These are phyloP conservation scores for Natrix natrix DNA, from an alignment of 2,797 vertebrate species.

Conservation along the genomic window DNA sequence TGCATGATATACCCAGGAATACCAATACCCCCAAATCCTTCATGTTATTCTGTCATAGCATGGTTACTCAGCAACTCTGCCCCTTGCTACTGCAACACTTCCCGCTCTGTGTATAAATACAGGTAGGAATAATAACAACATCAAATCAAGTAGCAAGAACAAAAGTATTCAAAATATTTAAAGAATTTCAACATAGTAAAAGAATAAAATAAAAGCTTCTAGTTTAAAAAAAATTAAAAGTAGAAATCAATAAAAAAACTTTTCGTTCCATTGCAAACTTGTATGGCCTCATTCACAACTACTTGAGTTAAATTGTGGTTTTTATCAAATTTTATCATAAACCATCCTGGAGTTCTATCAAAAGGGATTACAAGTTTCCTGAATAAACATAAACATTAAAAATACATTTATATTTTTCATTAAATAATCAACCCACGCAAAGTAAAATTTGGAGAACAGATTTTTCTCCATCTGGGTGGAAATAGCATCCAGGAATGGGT, in stretches of 20 bases:
- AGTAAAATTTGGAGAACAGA: neutral
- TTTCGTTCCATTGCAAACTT: neutral
- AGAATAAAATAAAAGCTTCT: constrained; percentile 34
- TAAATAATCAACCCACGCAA: neutral
- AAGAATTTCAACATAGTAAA: constrained; percentile 38
- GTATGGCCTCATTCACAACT: neutral
- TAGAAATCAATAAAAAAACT: constrained; percentile 20
- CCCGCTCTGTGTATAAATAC: constrained; percentile 37
- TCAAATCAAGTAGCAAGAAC: constrained; percentile 42
- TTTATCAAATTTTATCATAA: neutral
- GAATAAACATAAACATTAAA: neutral
- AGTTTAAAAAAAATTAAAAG: constrained; percentile 17
- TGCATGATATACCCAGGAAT: neutral
- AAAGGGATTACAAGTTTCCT: neutral
- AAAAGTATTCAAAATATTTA: constrained; percentile 41
- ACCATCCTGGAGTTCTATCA: neutral
- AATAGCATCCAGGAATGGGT: too few species aligned
- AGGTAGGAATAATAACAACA: constrained; percentile 34
- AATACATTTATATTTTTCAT: neutral
- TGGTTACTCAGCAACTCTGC: neutral
- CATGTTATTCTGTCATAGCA: neutral
- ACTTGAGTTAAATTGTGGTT: neutral
- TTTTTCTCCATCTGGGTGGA: neutral
- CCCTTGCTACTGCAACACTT: constrained; percentile 31
- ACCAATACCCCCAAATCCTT: neutral